Evolutionary conservation across 2,113 vertebrate genomes (phyloP).

Genomic region (Trichechus manatus): DNA sequence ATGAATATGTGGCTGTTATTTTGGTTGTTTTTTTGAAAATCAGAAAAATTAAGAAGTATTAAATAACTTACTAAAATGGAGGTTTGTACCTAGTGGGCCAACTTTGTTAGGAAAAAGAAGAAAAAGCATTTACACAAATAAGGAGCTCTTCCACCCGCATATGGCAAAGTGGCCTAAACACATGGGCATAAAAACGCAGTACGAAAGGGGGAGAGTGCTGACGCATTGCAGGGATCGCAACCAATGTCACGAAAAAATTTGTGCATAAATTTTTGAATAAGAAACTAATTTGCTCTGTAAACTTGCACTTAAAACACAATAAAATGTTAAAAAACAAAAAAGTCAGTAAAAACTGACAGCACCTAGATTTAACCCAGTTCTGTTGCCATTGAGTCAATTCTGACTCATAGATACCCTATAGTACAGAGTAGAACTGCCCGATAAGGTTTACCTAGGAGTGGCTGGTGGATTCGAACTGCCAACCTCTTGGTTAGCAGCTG

Average conservation of each 20-base stretch:
- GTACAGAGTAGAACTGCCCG: too few relatives aligned
- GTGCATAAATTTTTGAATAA: too few relatives aligned
- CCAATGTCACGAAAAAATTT: too few relatives aligned
- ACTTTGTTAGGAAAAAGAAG: slow-evolving; percentile 8
- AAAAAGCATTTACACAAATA: background rate
- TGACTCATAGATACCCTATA: too few relatives aligned
- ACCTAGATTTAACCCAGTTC: background rate
- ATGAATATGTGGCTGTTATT: background rate
- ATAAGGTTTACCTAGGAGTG: too few relatives aligned
- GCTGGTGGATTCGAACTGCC: too few relatives aligned
- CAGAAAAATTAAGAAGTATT: slow-evolving; percentile 21
- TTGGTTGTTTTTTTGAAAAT: background rate
- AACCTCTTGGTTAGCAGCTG: too few relatives aligned
- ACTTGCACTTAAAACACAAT: background rate
- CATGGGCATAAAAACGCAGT: too few relatives aligned
- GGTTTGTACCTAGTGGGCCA: background rate
- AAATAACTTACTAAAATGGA: slow-evolving; percentile 42
- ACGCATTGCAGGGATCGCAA: too few relatives aligned
- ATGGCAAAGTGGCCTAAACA: background rate
- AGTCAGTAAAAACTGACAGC: background rate
- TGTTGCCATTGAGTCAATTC: too few relatives aligned
- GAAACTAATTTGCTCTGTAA: too few relatives aligned
- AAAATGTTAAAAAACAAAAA: background rate
- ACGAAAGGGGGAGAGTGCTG: too few relatives aligned
- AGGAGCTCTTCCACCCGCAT: background rate